A percentile compares a stretch with the other conserved stretches of the same genome.
Evolutionary conservation across 1,140 invertebrate genomes (phyloP).

Genomic region (Monochamus saltuarius): DNA sequence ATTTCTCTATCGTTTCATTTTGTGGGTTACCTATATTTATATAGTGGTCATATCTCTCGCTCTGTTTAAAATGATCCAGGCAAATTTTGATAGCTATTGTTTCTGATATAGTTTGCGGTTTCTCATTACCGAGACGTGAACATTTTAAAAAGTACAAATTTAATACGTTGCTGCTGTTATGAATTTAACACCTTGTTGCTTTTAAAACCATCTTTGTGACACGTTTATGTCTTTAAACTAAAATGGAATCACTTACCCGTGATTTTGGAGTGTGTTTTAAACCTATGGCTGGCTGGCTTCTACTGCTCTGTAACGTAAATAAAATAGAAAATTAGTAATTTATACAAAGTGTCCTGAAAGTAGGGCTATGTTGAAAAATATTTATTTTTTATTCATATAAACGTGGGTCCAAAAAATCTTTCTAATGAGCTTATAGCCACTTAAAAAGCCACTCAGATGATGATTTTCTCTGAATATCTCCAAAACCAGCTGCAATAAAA

Average conservation of each 20-base stretch:
- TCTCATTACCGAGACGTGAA: background rate
- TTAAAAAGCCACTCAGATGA: too few species aligned
- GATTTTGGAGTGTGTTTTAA: slow-evolving; percentile 74
- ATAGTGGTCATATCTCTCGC: too few species aligned
- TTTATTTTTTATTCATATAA: too few species aligned
- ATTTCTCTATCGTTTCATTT: too few species aligned
- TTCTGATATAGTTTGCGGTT: background rate
- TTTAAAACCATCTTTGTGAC: background rate
- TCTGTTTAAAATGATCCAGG: too few species aligned
- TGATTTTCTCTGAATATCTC: too few species aligned
- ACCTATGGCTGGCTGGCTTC: slow-evolving; percentile 75
- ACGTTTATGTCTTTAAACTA: background rate
- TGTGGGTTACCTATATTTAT: too few species aligned
- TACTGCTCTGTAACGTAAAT: slow-evolving; percentile 66
- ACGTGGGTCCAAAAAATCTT: too few species aligned
- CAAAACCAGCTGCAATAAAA: too few species aligned
- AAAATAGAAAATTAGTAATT: background rate
- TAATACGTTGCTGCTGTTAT: background rate
- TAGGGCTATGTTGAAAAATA: too few species aligned
- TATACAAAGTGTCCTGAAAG: too few species aligned
- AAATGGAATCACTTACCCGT: slow-evolving; percentile 62
- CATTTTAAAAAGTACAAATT: background rate
- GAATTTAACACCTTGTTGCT: background rate
- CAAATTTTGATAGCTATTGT: background rate
- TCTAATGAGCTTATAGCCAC: too few species aligned